A percentile compares a stretch with the other conserved stretches of the same genome.
These are phyloP conservation scores for Porphyrio hochstetteri DNA, from an alignment of 2,113 vertebrate genomes.

Conservation along the genomic window DNA sequence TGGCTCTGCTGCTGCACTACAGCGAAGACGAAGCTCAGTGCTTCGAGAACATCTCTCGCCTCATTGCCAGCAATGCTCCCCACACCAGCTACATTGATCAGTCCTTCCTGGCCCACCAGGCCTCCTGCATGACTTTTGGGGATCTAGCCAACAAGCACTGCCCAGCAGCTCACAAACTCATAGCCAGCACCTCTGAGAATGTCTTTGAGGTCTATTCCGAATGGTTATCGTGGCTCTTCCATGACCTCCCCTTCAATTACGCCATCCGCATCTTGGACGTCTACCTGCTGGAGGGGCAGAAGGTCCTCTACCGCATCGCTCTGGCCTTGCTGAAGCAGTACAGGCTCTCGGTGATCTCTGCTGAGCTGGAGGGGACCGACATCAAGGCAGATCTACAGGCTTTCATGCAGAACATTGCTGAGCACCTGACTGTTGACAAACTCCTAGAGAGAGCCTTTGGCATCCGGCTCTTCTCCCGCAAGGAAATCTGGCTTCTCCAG, in stretches of 20 bases:
- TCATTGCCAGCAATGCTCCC: conserved; percentile 80
- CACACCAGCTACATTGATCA: conserved; percentile 85
- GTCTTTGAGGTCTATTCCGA: conserved; percentile 88
- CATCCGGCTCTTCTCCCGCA: conserved; percentile 83
- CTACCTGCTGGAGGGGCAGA: conserved; percentile 87
- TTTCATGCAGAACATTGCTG: conserved; percentile 77
- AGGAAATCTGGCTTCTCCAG: conserved; percentile 86
- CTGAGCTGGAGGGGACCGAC: conserved; percentile 76
- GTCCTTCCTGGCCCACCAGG: conserved; percentile 83
- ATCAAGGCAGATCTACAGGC: conserved; percentile 79
- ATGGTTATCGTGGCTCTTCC: conserved; percentile 89
- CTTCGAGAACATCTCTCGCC: conserved; percentile 80
- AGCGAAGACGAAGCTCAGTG: conserved; percentile 85
- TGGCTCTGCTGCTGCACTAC: conserved; percentile 86
- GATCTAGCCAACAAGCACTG: conserved; percentile 88
- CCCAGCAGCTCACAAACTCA: conserved; percentile 83
- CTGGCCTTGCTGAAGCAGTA: conserved; percentile 84
- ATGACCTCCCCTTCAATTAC: conserved; percentile 83
- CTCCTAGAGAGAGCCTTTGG: conserved; percentile 83
- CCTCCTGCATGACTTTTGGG: conserved; percentile 89
- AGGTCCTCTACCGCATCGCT: conserved; percentile 87
- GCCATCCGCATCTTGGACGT: conserved; percentile 84
- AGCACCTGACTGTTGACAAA: conserved; percentile 71
- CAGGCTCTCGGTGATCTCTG: conserved; percentile 73
- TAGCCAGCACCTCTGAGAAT: conserved; percentile 80